Base-by-base conservation (phyloP, 2,888 invertebrate genomes). In the Troilus luridus region DNA sequence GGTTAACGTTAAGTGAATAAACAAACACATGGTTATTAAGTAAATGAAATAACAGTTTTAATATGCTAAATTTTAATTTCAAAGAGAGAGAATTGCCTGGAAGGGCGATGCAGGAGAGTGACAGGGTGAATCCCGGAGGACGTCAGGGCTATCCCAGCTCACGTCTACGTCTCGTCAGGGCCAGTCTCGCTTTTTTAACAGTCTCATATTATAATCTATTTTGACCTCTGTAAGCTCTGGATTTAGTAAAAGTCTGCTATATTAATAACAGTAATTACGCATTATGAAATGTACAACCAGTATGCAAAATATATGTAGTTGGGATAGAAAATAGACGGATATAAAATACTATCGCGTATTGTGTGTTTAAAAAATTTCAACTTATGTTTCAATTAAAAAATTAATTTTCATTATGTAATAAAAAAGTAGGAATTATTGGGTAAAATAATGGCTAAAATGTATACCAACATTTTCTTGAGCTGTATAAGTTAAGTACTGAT, bases 131-230 rank as follows among this genome's bases (percentile, higher is more conserved):
- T 85, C 85, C 85, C 85, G 1, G 56, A n/a, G 85, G 85, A 85
- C 56, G 85, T 85, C 85, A 12, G 54, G 85, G 56, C 3, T 85
- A 85, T 85, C n/a, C 85, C 58, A 56, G n/a, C 85, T 85, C 56
- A 85, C 85, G n/a, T n/a, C 85, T 56, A 17, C 9, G 41, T 41
- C 81, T 8, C 41, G 8, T 10, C 27, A 6, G 56, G 3, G 5
- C 2, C n/a, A 0, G 2, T n/a, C 0, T 7, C 5, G 12, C 85
- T 85, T 56, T 85, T 85, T 77, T 77, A 41, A 77, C 41, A 0
- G 1, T 0, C 12, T 77, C 41, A 77, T 77, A 27, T 27, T 77
- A 27, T 77, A 77, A 77, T 77, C 27, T 77, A 41, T 77, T 77
- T 41, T 17, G 12, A 27, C 67, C 67, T 24, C 67, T 6, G 67